Evolutionary conservation across 2,113 vertebrate genomes (phyloP), one percentile per base, ranked within the genome.

Genomic region (Chaenogobius annularis): DNA sequence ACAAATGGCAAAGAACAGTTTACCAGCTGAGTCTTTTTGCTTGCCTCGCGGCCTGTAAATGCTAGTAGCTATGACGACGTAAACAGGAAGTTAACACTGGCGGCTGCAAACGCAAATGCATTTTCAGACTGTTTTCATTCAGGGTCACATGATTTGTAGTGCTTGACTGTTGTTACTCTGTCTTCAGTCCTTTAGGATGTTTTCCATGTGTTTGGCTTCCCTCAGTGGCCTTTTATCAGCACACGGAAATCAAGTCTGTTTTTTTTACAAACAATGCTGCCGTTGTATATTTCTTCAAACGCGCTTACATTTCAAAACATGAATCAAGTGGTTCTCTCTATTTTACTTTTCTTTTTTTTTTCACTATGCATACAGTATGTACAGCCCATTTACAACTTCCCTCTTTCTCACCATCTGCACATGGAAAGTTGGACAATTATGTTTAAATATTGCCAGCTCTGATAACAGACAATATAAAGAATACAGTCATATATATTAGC

Each of bases 41-140:
- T 85, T 85, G 87, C 90, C 85, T 89, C 81, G 72, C 79, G 55
- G 73, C 83, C 65, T 73, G 23, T 80, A 54, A 26, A 37, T 82
- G 67, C 69, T 78, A 11, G 59, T 69, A 72, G 84, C 55, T 68
- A 72, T 82, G 73, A 78, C 72, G 74, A 70, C 73, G 70, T 74
- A 26, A 56, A 23, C 17, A 75, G 70, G 84, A 65, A 55, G 44
- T 56, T 69, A 71, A 77, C 71, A 69, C 74, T 72, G 71, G 79
- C 73, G 84, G 89, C 91, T 91, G 90, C 90, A 85, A 84, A 84
- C 74, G 84, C 83, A 83, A 83, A 68, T 78, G 81, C 79, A 80
- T 81, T 72, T 81, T 71, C 50, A 78, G 70, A 82, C 70, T 9
- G 69, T 52, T 80, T n/a, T 89, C 66, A 72, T 89, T 89, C 83